Base-by-base conservation (phyloP, 2,888 invertebrate species). In the Onchidella celtica region DNA sequence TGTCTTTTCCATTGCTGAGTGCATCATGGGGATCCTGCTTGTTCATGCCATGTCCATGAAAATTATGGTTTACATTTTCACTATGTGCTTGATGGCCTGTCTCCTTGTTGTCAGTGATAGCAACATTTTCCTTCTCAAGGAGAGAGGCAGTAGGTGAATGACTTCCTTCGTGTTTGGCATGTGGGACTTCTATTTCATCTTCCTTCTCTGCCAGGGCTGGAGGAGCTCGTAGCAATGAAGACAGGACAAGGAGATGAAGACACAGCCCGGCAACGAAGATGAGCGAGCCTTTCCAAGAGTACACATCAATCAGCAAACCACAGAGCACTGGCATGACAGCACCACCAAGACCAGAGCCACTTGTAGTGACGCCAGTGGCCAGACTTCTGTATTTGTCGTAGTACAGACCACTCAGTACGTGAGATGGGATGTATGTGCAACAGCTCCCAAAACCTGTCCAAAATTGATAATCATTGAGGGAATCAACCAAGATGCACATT, bases 211-310 rank as follows among this genome's bases (percentile, higher is more conserved):
- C 2, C 29, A 65, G 11, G 3, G 75, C 34, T 3, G 77, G 77
- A 0, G 77, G 77, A 2, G 47, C 66, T 17, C 87, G 77, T 17
- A 91, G 78, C n/a, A 91, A 82, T 9, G 87, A 87, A 36, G 87
- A 84, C 75, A 90, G 87, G 9, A 90, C 84, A 57, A 90, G 79
- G 6, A 87, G 83, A 81, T 91, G 88, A 3, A 91, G 83, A 77
- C 87, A 88, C 21, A 91, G 75, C 1, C 89, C 91, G 14, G 89
- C 85, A 17, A 89, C 79, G 47, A 91, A 84, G 24, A 89, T 87
- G 4, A 91, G 61, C 0, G 91, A 90, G 24, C 90, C 90, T 65
- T 88, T 86, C 91, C 91, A 91, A 14, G 89, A 86, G 77, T 89
- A 91, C 34, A 85, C 72, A 55, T 88, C 83, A 36, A 90, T 91